Evolutionary conservation across 2,113 vertebrate genomes (phyloP), one percentile per base, ranked within the genome.

Genomic region (Chiloscyllium plagiosum): DNA sequence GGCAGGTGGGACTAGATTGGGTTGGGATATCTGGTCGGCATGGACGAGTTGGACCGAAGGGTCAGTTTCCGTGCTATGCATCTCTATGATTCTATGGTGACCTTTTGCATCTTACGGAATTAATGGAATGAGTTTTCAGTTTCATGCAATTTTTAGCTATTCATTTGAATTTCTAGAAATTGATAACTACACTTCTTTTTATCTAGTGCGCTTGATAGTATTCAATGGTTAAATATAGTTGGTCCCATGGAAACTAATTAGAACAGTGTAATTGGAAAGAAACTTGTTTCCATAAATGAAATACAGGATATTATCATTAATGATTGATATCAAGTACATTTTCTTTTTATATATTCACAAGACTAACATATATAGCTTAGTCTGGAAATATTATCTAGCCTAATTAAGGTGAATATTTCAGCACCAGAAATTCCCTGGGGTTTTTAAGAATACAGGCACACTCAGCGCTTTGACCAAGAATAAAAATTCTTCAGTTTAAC

Each of bases 161-260:
- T 95, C 94, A 72, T 95, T 95, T 72, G 94, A 95, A 70, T 95
- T 95, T 95, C 94, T 52, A 76, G 47, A 95, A 95, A 95, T 29
- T 72, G 66, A 50, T 72, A 24, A n/a, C 93, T 95, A 68, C 42
- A 47, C 50, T 42, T 72, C 19, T 76, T 72, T 72, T 76, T 52
- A 72, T 95, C 66, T 37, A 7, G 94, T 52, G 68, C 19, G 94
- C 69, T 95, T 52, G 37, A 47, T 76, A 50, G 47, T 19, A 52
- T 52, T 95, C 69, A 72, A 47, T 95, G 69, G 42, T 95, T 95
- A 72, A 95, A 72, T 70, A 52, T 95, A 95, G 94, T 95, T 95
- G 94, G 94, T 95, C 94, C 94, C 94, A 47, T 76, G 94, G 94
- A 95, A 95, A 95, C 94, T 95, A 95, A 95, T 95, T 95, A 95